Evolutionary conservation across 1,140 invertebrate genomes (phyloP), one percentile per base, ranked within the genome.

Genomic region (Hesperophylax magnus): DNA sequence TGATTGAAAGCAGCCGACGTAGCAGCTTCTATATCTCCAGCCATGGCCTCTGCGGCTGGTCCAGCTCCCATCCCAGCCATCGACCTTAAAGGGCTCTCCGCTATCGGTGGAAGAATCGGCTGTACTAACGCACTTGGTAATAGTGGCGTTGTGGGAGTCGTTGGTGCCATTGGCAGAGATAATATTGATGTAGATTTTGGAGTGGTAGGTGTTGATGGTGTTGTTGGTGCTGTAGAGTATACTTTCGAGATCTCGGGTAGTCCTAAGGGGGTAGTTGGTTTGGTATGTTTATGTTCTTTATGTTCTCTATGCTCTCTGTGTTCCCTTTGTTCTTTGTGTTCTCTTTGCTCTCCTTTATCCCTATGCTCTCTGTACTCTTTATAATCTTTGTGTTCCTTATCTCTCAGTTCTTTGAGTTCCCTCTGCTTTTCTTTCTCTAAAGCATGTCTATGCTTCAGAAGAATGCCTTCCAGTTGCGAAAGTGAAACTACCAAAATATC

Each of bases 401-500:
- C 27, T 27, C 27, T 27, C 5, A 27, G 5, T 27, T 47, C 39
- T 47, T 14, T 47, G 6, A 47, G 39, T 47, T 47, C 39, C 11
- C 11, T 47, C 39, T 47, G 39, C 39, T 47, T 47, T 14, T 81
- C 80, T 39, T 87, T 81, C 88, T 89, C 31, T 85, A 85, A 63
- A 86, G 86, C 47, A 79, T 88, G 20, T 86, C 88, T 9, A 87
- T 90, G 53, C 77, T 92, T 92, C 82, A 90, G 88, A 58, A 95
- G 86, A 22, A 96, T 93, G n/a, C 92, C 92, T 87, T 95, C 94
- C 22, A 96, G 87, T 88, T 95, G 94, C 3, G 93, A 91, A 84
- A 96, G 88, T 27, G 94, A 95, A 82, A 96, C 93, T 1, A 96
- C 94, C 7, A 96, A 86, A 76, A 96, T 92, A 86, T 96, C 94